Base-by-base conservation (phyloP, 2,113 vertebrate species). In the Carollia perspicillata region DNA sequence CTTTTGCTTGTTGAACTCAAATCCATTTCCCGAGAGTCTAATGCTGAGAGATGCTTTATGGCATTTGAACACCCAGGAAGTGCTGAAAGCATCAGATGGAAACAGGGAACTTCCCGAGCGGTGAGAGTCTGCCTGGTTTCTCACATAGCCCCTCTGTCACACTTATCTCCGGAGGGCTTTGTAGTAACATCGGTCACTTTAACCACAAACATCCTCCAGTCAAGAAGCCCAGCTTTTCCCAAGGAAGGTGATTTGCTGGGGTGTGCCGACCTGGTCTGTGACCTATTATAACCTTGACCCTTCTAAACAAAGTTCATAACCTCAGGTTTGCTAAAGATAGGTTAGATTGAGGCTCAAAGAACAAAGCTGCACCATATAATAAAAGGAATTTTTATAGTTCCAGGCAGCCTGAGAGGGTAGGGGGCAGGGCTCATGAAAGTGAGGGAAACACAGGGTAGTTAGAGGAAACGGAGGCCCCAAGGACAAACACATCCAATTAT, bases 91-190 rank as follows among this genome's bases (percentile, higher is more conserved):
- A 53, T 84, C 42, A 84, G 35, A 75, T 89, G 74, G 92, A 93
- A 80, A 84, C 68, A 86, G 83, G 74, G 84, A 88, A 55, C 58
- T 72, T 84, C 49, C 53, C 58, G 13, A 84, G 49, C 10, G 37
- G 72, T 37, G 65, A 84, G n/a, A 89, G n/a, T 22, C 16, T 58
- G 90, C 77, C 74, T 94, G 22, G 4, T 42, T 92, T 84, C 58
- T 49, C 74, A n/a, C 51, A 47, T 20, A 92, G 35, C 18, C 37
- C 26, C 84, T 93, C 47, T 85, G 80, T 89, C 47, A 84, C 30
- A 40, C 44, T 86, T 94, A 63, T 77, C 84, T 93, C 89, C 65
- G 72, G 74, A 78, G 94, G 72, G n/a, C 60, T 96, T 93, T 95
- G 60, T 78, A 78, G 75, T 79, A 93, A 75, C 60, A 72, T 53